Evolutionary conservation across 92 coral and sea anemone genomes (phyloP).

Genomic region (Isaurus tuberculatus): DNA sequence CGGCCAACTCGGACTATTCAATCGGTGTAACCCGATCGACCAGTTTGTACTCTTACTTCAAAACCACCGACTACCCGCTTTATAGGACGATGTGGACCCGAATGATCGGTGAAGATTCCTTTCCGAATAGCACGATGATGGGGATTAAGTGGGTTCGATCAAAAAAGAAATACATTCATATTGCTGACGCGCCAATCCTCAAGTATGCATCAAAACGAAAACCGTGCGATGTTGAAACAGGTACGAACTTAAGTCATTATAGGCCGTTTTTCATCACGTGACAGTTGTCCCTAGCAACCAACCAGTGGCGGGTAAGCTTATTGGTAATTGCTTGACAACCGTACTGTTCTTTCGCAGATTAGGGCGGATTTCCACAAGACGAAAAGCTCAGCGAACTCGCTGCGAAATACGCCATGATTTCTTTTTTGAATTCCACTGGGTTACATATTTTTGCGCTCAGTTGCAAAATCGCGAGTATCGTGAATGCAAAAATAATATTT

Average conservation of each 20-base stretch:
- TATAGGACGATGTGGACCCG: slow-evolving; percentile 63
- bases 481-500: too few relatives aligned
- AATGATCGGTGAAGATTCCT: slow-evolving; percentile 46
- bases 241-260: slow-evolving; percentile 9
- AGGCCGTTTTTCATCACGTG: too few relatives aligned
- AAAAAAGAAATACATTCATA: slow-evolving; percentile 53
- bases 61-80: slow-evolving; percentile 55
- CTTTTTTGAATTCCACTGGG: too few relatives aligned
- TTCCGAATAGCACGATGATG: slow-evolving; percentile 42
- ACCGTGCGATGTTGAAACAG: slow-evolving; percentile 69
- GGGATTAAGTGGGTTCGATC: slow-evolving; percentile 70
- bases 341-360: too few relatives aligned
- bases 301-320: too few relatives aligned
- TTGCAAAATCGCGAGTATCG: too few relatives aligned
- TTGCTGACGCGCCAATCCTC: slow-evolving; percentile 67
- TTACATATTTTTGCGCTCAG: too few relatives aligned
- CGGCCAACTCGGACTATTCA: slow-evolving; percentile 56
- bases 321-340: too few relatives aligned
- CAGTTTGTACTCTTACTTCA: slow-evolving; percentile 56
- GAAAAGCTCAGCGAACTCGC: too few relatives aligned
- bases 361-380: too few relatives aligned
- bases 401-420: too few relatives aligned
- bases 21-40: slow-evolving; percentile 60
- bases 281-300: too few relatives aligned
- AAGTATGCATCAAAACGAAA: slow-evolving; percentile 57